Percentiles rank a stretch among this genome's conserved stretches.
These are phyloP conservation scores for Trichopria drosophilae DNA, from an alignment of 2,888 invertebrate species.

Conservation along the genomic window DNA sequence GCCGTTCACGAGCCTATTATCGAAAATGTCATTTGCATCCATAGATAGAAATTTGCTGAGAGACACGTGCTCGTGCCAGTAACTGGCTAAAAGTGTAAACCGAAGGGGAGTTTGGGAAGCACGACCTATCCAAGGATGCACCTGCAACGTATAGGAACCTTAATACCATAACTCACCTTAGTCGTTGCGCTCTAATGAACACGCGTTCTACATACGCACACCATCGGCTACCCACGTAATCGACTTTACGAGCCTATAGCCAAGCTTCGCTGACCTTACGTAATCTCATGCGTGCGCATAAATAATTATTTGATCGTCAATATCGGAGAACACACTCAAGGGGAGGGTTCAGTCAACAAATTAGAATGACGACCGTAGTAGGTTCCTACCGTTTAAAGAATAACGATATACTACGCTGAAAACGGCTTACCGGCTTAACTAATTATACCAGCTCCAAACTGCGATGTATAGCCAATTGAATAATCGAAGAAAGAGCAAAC, in stretches of 20 bases:
- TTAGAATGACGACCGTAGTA: too few species aligned
- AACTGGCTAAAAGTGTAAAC: constrained; percentile 23
- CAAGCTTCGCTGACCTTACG: constrained; percentile 42
- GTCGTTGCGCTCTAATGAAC: constrained; percentile 38
- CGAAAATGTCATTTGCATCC: too few species aligned
- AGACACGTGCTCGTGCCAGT: constrained; percentile 17
- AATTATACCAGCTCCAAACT: too few species aligned
- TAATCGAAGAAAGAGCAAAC: too few species aligned
- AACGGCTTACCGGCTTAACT: too few species aligned
- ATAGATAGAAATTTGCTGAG: too few species aligned
- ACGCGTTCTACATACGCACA: constrained; percentile 39
- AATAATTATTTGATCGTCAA: constrained; percentile 8
- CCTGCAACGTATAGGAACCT: constrained; percentile 16
- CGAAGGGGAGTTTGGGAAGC: neutral
- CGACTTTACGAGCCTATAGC: constrained; percentile 37
- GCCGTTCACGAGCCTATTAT: too few species aligned
- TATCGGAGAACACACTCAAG: too few species aligned
- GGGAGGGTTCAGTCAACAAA: too few species aligned
- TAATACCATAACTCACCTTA: constrained; percentile 33
- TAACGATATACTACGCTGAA: too few species aligned
- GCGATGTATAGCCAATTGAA: too few species aligned
- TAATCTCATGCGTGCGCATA: constrained; percentile 34
- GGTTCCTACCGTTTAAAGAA: too few species aligned
- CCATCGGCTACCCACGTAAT: constrained; percentile 45
- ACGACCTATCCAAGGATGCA: constrained; percentile 28